Evolutionary conservation across 2,797 vertebrate species (phyloP), one percentile per base, ranked within the genome.

Genomic region (Paguma larvata): DNA sequence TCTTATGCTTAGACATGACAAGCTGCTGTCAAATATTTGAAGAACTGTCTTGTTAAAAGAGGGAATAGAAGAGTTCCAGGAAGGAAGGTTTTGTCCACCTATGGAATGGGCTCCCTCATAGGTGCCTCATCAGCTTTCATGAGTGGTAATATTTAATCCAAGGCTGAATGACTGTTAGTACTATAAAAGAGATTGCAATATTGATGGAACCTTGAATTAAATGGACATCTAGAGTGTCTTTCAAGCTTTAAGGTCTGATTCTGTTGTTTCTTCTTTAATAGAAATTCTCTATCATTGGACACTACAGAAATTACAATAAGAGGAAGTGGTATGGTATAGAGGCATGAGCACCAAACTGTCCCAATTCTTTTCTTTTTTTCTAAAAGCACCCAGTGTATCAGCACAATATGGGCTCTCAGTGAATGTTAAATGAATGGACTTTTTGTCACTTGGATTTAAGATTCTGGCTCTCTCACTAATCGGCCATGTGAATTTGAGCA

Each of bases 1-100:
- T 94, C 15, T 46, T 75, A 46, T 30, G 46, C 72, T 68, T 93
- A 89, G 68, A 80, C 32, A 91, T 85, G 34, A 83, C 89, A 73
- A 73, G 34, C 73, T 94, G 18, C 62, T 95, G 72, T 95, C 62
- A 97, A 3, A 96, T 98, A 90, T 79, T 97, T 92, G 32, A 94
- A 91, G 51, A 85, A 27, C 84, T 97, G 7, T 91, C 53, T 86
- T 82, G 2, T 97, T 97, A 9, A 85, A 85, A 95, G 59, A 82
- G 46, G 9, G 79, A 62, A 27, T 88, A 62, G 78, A 94, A 97
- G 91, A 85, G 10, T 92, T 88, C 48, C 30, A 70, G 62, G 53
- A 84, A 77, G n/a, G 10, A 90, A 56, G 5, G n/a, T 95, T 82
- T 95, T 75, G 18, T 62, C 51, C 13, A 68, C 25, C 59, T 88